Conservation (phyloP, 2,888 invertebrate species). For the Neoaliturus tenellus region DNA sequence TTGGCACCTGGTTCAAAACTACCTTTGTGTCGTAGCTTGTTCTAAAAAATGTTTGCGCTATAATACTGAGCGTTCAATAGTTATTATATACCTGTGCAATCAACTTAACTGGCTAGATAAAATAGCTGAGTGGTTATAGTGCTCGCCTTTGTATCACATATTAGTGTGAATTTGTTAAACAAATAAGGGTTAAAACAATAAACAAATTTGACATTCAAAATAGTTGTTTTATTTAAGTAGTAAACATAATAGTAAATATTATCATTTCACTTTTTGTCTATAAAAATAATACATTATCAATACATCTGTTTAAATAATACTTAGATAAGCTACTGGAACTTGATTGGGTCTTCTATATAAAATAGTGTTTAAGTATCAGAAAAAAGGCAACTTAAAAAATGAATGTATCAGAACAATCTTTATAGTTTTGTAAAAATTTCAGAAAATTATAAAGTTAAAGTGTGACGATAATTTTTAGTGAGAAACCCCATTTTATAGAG, state of each 20-base stretch:
- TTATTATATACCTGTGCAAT: no score
- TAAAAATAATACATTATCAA: constrained; percentile 37
- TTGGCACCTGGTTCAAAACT: no score
- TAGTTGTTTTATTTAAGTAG: constrained; percentile 34
- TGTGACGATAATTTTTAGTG: no score
- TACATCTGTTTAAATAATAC: not conserved
- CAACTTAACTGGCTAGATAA: no score
- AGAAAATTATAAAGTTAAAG: no score
- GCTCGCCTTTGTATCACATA: no score
- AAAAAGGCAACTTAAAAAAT: no score
- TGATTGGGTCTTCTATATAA: not conserved
- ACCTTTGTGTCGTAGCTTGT: no score
- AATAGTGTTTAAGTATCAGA: not conserved
- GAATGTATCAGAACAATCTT: not conserved
- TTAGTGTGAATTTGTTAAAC: not conserved
- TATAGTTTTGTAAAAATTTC: not conserved
- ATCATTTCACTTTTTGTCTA: constrained; percentile 8
- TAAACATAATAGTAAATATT: constrained; percentile 15
- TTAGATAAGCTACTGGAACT: constrained; percentile 2
- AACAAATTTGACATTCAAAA: not conserved
- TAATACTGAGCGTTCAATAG: no score
- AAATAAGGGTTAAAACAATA: not conserved
- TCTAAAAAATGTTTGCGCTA: no score
- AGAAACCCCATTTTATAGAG: not conserved
- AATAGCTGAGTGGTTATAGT: no score